A percentile compares a stretch with the other conserved stretches of the same genome.
phyloP scores from a whole-genome alignment of 2,113 vertebrate species.

The Semicossyphus pulcher region DNA sequence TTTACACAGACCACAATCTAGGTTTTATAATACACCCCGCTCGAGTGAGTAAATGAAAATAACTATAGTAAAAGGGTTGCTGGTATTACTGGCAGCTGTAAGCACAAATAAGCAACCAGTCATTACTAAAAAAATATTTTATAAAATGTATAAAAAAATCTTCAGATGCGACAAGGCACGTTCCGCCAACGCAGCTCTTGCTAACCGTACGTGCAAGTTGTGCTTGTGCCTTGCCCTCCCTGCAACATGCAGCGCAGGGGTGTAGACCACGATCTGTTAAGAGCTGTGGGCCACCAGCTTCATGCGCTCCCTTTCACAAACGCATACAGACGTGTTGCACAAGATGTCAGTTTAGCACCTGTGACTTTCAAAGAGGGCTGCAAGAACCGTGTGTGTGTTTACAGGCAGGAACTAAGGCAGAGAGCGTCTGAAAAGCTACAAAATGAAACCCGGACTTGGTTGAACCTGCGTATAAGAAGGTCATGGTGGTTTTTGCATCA shows the following conservation, averaged over 20 bases:
- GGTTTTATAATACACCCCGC: slow-evolving; percentile 31
- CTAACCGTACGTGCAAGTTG: slow-evolving; percentile 44
- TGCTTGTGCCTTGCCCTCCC: slow-evolving; percentile 41
- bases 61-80: slow-evolving; percentile 41
- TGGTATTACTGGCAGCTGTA: slow-evolving; percentile 60
- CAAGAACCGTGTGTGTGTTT: slow-evolving; percentile 25
- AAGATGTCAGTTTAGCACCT: slow-evolving; percentile 70
- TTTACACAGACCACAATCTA: slow-evolving; percentile 59
- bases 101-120: slow-evolving; percentile 52
- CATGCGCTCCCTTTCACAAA: slow-evolving; percentile 45
- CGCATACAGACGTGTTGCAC: slow-evolving; percentile 34
- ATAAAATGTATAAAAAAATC: slow-evolving; percentile 56
- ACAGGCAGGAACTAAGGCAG: slow-evolving; percentile 57
- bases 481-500: slow-evolving; percentile 33
- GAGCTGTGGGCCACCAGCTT: slow-evolving; percentile 45
- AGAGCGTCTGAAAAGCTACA: slow-evolving; percentile 22
- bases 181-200: slow-evolving; percentile 42
- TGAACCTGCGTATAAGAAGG: slow-evolving; percentile 22
- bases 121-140: slow-evolving; percentile 40
- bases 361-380: slow-evolving; percentile 37
- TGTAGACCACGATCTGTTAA: slow-evolving; percentile 69
- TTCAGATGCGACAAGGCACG: slow-evolving; percentile 45
- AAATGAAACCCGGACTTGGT: slow-evolving; percentile 44
- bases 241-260: slow-evolving; percentile 56
- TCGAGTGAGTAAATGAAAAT: slow-evolving; percentile 49